Evolutionary conservation across 2,113 vertebrate species (phyloP), one percentile per base, ranked within the genome.

Genomic region (Danio rerio): DNA sequence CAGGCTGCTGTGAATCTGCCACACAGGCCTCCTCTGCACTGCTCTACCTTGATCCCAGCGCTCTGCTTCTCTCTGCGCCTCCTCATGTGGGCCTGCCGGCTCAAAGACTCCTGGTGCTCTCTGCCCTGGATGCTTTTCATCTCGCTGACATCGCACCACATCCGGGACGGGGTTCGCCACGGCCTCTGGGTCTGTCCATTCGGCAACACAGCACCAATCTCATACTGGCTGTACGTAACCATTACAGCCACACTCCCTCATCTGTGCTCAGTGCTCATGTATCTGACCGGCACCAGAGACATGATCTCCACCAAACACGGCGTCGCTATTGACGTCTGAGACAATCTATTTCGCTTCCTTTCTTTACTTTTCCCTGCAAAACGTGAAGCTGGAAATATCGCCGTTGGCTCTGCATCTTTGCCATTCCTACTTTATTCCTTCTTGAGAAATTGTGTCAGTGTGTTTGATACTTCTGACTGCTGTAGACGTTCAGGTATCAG

Each of bases 71-170:
- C 92, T 8, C 91, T 99, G 18, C 97, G 96, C 88, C 89, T 97
- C 79, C 88, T 94, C 70, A 95, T 98, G 95, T 94, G 96, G 90
- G 86, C 96, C 56, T 93, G 96, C 78, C 96, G 93, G 84, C 95
- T 98, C 81, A 98, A 96, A 87, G 96, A 97, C 49, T 96, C 96
- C 0, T 98, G 96, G 97, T 96, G 95, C 90, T 97, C 96, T 86
- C 92, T 99, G 85, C 98, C 98, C 4, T 99, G 97, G 98, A 96
- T 99, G 96, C 87, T 99, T 18, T 96, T 98, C 81, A 93, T 99
- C 75, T 96, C 97, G 49, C 96, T 98, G 95, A 95, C 94, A 6
- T 97, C 98, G 3, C 98, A 99, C 88, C 98, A 99, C 0, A 66
- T 99, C 47, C 94, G 96, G 68, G 98, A 99, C 0, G 98, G 95